Base-by-base conservation (phyloP, 2,888 invertebrate species). In the Empis livida region DNA sequence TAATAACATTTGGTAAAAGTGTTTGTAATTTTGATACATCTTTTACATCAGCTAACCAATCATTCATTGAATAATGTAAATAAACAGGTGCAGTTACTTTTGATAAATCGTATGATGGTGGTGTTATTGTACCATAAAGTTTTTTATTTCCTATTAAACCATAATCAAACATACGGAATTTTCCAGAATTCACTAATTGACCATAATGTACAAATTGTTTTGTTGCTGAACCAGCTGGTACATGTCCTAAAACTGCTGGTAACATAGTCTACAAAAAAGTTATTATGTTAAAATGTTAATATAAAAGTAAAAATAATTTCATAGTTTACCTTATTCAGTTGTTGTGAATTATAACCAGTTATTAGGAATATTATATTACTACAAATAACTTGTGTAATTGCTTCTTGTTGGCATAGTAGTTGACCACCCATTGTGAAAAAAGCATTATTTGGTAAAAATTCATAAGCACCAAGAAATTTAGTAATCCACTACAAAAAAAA, bases 301-400 rank as follows among this genome's bases (percentile, higher is more conserved):
- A n/a, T n/a, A n/a, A n/a, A n/a, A n/a, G n/a, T n/a, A 14, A 23
- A 23, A 39, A 42, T n/a, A n/a, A 27, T 8, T 27, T 27, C 2
- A 8, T 27, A 8, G 5, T 27, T 52, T 63, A 78, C 79, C 62
- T 66, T 68, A 63, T 81, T 79, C 49, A 79, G 62, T 58, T 78
- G 74, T 40, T 71, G 64, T 8, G 70, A 67, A 65, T 76, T 76
- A 53, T 70, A 73, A 42, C 83, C 83, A 37, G 74, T 75, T 2
- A 80, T 65, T 44, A 80, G 60, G 61, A 81, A 80, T 32, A 82
- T 64, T 31, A 77, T 61, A 55, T 77, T 73, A 45, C 74, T 68
- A 59, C 82, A 84, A 16, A 80, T 59, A 42, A 67, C 61, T 57
- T 74, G 73, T 11, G 72, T 70, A 51, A 70, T 68, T 35, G 71